Percentiles rank a stretch among this genome's conserved stretches.
phyloP scores from a whole-genome alignment of 2,113 vertebrate species.

The Urocitellus parryii region DNA sequence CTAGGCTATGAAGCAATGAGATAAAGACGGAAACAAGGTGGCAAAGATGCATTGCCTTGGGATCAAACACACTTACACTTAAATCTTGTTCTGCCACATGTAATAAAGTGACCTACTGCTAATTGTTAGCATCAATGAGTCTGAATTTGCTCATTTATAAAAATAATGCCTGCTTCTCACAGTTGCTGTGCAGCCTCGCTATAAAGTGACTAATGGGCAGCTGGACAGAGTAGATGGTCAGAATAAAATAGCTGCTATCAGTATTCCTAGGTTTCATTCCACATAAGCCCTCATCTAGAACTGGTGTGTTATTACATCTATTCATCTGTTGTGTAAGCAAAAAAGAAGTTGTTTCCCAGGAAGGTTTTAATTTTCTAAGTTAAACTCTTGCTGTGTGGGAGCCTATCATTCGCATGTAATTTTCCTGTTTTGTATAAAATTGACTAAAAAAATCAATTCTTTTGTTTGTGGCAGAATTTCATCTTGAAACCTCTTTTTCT shows the following conservation, averaged over 20 bases:
- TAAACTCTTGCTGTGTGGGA: neutral
- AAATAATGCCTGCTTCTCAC: neutral
- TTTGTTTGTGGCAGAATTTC: slow-evolving; percentile 45
- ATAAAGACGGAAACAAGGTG: neutral
- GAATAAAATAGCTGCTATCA: neutral
- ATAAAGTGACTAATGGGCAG: neutral
- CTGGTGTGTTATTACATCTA: neutral
- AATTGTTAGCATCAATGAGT: neutral
- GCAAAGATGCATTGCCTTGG: neutral
- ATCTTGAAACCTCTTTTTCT: neutral
- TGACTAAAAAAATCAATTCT: neutral
- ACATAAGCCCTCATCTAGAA: neutral
- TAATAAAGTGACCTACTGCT: neutral
- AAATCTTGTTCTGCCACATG: neutral
- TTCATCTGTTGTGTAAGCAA: neutral
- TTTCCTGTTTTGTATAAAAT: slow-evolving; percentile 55
- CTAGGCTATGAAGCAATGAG: neutral
- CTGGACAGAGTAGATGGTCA: neutral
- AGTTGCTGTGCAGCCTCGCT: neutral
- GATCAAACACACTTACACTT: neutral
- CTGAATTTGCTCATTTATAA: neutral
- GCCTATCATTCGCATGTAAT: slow-evolving; percentile 17
- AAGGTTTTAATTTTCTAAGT: slow-evolving; percentile 10
- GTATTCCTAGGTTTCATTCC: neutral
- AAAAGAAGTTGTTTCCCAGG: neutral